A percentile compares a stretch with the other conserved stretches of the same genome.
These are phyloP conservation scores for Nysson spinosus DNA, from an alignment of 2,888 invertebrate species.

Conservation along the genomic window DNA sequence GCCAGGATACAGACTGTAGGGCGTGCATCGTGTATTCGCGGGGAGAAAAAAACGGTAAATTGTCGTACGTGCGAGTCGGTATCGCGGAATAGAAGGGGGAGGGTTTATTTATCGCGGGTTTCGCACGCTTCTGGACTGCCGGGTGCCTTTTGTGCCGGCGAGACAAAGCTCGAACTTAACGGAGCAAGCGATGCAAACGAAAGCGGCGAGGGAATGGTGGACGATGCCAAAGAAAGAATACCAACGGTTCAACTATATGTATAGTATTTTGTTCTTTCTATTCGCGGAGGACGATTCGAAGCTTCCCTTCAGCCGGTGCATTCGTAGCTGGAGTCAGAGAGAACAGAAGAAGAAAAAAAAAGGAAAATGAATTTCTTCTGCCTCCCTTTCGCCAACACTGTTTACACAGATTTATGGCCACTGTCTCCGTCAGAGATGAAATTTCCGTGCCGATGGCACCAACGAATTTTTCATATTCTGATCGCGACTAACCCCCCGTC, in stretches of 20 bases:
- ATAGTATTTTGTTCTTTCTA: slow-evolving; percentile 43
- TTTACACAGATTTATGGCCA: slow-evolving; percentile 44
- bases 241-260: neutral
- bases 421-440: slow-evolving; percentile 38
- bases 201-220: slow-evolving; percentile 3
- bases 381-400: slow-evolving; percentile 10
- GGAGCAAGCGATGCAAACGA: slow-evolving; percentile 26
- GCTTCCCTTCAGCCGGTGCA: slow-evolving; percentile 14
- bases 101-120: slow-evolving; percentile 62
- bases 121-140: slow-evolving; percentile 25
- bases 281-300: slow-evolving; percentile 19
- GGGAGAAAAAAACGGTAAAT: slow-evolving; percentile 60
- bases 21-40: slow-evolving; percentile 17
- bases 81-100: slow-evolving; percentile 42
- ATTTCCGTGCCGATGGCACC: slow-evolving; percentile 33
- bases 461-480: slow-evolving; percentile 42
- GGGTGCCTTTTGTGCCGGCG: slow-evolving; percentile 23
- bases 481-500: slow-evolving; percentile 32
- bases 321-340: neutral
- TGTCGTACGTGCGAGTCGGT: slow-evolving; percentile 43
- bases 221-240: slow-evolving; percentile 1
- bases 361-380: slow-evolving; percentile 9
- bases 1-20: slow-evolving; percentile 1
- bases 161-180: slow-evolving; percentile 35
- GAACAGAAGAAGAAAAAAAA: neutral